Evolutionary conservation across 2,113 vertebrate genomes (phyloP).

Genomic region (Tonatia bakeri): DNA sequence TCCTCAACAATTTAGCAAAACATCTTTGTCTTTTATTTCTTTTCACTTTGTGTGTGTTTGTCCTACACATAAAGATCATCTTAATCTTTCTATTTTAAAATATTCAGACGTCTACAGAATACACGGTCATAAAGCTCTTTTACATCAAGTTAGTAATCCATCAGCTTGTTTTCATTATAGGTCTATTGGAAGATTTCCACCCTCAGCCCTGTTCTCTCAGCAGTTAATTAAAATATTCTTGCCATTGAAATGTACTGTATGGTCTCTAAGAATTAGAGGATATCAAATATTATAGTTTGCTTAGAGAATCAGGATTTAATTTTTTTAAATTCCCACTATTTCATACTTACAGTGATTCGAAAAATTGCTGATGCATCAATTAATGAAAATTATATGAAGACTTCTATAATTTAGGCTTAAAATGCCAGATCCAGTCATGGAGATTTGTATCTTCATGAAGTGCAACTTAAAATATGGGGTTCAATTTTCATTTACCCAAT

Average conservation of each 20-base stretch:
- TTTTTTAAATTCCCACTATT: conserved; percentile 52
- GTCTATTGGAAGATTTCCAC: conserved; percentile 62
- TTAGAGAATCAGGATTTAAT: conserved; percentile 43
- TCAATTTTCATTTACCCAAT: conserved; percentile 85
- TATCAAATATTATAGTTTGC: conserved; percentile 62
- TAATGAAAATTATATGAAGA: conserved; percentile 75
- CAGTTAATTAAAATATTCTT: conserved; percentile 76
- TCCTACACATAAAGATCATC: conserved; percentile 28
- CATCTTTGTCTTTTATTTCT: conserved; percentile 61
- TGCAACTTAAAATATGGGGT: conserved; percentile 80
- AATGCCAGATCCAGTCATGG: conserved; percentile 74
- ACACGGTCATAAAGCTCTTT: conserved; percentile 68
- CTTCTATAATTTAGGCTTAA: conserved; percentile 80
- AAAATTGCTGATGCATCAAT: conserved; percentile 80
- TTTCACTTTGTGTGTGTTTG: conserved; percentile 28
- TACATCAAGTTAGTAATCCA: conserved; percentile 10
- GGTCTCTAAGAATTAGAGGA: conserved; percentile 62
- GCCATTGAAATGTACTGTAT: conserved; percentile 61
- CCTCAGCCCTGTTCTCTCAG: conserved; percentile 30
- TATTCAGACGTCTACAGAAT: conserved; percentile 61
- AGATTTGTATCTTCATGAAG: conserved; percentile 76
- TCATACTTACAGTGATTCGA: conserved; percentile 72
- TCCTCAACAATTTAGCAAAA: conserved; percentile 54
- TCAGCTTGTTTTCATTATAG: conserved; percentile 68
- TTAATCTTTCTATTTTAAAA: conserved; percentile 66